Evolutionary conservation across 2,113 vertebrate genomes (phyloP).

Genomic region (Sclerurus mexicanus): DNA sequence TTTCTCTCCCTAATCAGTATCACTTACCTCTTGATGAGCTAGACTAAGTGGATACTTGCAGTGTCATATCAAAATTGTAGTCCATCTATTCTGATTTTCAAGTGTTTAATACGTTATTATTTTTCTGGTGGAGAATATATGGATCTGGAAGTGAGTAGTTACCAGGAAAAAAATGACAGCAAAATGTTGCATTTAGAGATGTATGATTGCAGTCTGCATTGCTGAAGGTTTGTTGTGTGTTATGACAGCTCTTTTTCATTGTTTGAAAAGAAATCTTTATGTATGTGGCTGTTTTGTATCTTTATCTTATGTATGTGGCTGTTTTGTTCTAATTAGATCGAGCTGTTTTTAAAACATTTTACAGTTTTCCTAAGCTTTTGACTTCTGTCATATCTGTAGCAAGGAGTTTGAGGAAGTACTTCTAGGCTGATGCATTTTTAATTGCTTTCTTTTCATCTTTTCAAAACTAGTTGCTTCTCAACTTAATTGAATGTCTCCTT

Average conservation of each 20-base stretch:
- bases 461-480: not conserved
- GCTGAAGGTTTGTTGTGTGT: not conserved
- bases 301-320: too few species aligned
- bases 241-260: not conserved
- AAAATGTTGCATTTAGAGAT: not conserved
- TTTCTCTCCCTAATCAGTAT: not conserved
- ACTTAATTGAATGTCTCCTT: not conserved
- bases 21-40: not conserved
- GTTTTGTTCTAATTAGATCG: not conserved
- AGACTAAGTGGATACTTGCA: not conserved
- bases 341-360: not conserved
- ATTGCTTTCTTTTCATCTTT: slow-evolving; percentile 4
- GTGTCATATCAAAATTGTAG: not conserved
- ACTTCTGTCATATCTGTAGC: not conserved
- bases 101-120: not conserved
- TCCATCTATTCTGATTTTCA: not conserved
- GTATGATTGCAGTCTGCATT: not conserved
- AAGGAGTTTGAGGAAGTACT: not conserved
- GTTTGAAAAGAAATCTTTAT: not conserved
- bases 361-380: not conserved
- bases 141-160: not conserved
- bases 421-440: not conserved
- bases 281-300: not conserved
- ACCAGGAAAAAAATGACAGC: not conserved
- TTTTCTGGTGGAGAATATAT: not conserved